These are phyloP conservation scores for Lerema accius DNA, from an alignment of 1,140 invertebrate genomes.

Conservation along the genomic window DNA sequence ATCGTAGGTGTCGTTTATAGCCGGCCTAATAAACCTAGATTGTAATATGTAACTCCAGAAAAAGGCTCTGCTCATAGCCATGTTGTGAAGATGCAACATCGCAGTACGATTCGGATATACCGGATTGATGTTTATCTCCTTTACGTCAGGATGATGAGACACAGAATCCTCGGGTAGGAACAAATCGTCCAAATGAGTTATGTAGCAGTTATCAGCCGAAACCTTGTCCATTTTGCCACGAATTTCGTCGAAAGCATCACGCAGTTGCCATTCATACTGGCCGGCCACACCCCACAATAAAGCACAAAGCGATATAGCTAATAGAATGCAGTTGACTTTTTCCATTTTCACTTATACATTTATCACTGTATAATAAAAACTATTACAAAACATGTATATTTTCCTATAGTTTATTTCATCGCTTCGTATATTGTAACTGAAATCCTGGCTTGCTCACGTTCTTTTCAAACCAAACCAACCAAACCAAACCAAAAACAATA, in stretches of 20 bases:
- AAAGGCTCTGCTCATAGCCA: slow-evolving; percentile 96
- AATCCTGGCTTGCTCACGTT: neutral
- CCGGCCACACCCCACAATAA: slow-evolving; percentile 86
- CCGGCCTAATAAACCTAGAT: slow-evolving; percentile 93
- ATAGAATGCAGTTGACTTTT: slow-evolving; percentile 57
- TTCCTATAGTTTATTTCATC: slow-evolving; percentile 2
- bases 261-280: slow-evolving; percentile 94
- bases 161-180: slow-evolving; percentile 92
- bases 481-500: too few species aligned
- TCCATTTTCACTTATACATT: slow-evolving; percentile 60
- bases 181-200: slow-evolving; percentile 92
- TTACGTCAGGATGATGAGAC: slow-evolving; percentile 96
- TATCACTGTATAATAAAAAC: slow-evolving; percentile 23
- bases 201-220: slow-evolving; percentile 92
- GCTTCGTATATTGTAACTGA: neutral
- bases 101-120: slow-evolving; percentile 97
- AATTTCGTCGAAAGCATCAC: slow-evolving; percentile 95
- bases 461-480: too few species aligned
- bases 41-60: slow-evolving; percentile 98
- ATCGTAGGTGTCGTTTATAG: slow-evolving; percentile 96
- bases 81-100: slow-evolving; percentile 96
- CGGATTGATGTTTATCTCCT: slow-evolving; percentile 97
- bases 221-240: slow-evolving; percentile 91
- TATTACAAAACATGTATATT: slow-evolving; percentile 3
- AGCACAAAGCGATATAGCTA: slow-evolving; percentile 64